Base-by-base conservation (phyloP, 2,888 invertebrate species). In the Capitulum mitella region DNA sequence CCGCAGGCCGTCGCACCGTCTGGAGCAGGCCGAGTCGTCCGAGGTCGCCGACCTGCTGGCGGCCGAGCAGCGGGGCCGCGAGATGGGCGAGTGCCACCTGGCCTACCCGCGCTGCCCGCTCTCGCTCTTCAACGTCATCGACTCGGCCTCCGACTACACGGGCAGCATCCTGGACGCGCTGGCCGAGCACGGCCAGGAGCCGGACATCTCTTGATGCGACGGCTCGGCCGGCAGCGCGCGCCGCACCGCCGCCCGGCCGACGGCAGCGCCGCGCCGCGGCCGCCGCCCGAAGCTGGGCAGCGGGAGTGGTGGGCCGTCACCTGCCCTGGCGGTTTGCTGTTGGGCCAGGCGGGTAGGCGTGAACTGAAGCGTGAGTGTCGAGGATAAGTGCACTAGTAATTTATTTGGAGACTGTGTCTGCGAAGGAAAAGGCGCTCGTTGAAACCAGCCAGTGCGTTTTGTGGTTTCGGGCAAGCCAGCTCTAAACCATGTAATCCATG, bases 91-190 rank as follows among this genome's bases (percentile, higher is more conserved):
- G 37, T 70, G 70, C 40, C 29, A 70, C 70, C 14, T 40, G 19
- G 70, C 70, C 37, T 70, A 70, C 40, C 70, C 70, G 3, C 16
- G 40, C 70, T 70, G 70, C 22, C 70, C 70, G 22, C 37, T 70
- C 37, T 70, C 70, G 22, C 70, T 70, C 40, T 70, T 70, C 70
- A 70, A 70, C 70, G 70, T 26, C 16, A 29, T 70, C 14, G 70
- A 70, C 70, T 29, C 70, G 8, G 70, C 70, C 37, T 40, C 70
- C 37, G 70, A 70, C 70, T 70, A 70, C 70, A 70, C 70, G 70
- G 70, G 70, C 70, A 70, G 70, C 70, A 40, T 70, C 26, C 70
- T 70, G 40, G 70, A 70, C 70, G 70, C 70, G 26, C 40, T 70
- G 37, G 70, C 70, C 26, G 70, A 70, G 37, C 70, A 40, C 70